Percentiles rank a stretch among this genome's conserved stretches.
These are phyloP conservation scores for Corythaixoides concolor DNA, from an alignment of 2,113 vertebrate genomes.

Conservation along the genomic window DNA sequence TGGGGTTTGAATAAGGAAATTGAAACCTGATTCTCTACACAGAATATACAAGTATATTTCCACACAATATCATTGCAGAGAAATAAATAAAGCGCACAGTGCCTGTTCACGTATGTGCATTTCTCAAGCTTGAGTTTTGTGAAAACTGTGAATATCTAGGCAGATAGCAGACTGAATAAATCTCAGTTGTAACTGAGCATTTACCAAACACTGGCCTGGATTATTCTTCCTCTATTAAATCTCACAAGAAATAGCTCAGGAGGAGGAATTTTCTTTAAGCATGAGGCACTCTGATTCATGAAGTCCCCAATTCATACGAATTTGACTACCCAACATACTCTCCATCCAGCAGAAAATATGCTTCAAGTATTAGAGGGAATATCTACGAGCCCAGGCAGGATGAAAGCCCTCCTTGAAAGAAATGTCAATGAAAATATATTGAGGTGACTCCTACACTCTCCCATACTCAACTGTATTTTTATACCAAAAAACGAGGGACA, in stretches of 20 bases:
- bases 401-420: not conserved
- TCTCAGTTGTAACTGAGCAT: not conserved
- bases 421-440: not conserved
- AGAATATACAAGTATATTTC: not conserved
- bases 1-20: not conserved
- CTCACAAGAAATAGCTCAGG: not conserved
- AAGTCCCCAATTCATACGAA: not conserved
- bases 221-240: not conserved
- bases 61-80: not conserved
- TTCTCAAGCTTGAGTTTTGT: not conserved
- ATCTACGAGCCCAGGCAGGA: not conserved
- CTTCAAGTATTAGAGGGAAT: not conserved
- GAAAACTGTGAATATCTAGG: constrained; percentile 3
- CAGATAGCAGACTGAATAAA: not conserved
- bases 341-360: not conserved
- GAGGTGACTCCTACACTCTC: not conserved
- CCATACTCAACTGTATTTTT: not conserved
- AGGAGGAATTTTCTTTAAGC: not conserved
- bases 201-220: not conserved
- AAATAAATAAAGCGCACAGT: not conserved
- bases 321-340: not conserved
- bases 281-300: not conserved
- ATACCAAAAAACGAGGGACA: not conserved
- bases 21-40: not conserved
- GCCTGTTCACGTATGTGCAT: not conserved